A percentile compares a stretch with the other conserved stretches of the same genome.
These are phyloP conservation scores for Pyxicephalus adspersus DNA, from an alignment of 2,113 vertebrate species.

Conservation along the genomic window DNA sequence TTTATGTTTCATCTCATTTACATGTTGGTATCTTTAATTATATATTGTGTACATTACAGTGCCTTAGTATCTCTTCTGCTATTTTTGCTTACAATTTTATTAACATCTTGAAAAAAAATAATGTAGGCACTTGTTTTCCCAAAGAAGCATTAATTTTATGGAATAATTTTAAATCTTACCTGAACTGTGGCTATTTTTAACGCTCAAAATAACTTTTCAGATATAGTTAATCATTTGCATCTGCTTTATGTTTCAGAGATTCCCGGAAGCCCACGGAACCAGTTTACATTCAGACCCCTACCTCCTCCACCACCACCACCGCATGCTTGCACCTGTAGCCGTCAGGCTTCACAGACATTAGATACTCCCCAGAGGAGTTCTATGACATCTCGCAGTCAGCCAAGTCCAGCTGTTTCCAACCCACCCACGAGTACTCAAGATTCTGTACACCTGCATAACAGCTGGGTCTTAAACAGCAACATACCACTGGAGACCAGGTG, in stretches of 20 bases:
- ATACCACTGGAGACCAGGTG: constrained; percentile 96
- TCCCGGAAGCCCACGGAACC: constrained; percentile 87
- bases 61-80: no score
- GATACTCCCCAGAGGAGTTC: constrained; percentile 91
- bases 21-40: no score
- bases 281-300: constrained; percentile 94
- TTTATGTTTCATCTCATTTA: no score
- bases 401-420: constrained; percentile 78
- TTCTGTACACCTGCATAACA: constrained; percentile 90
- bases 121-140: no score
- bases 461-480: constrained; percentile 98
- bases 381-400: constrained; percentile 90
- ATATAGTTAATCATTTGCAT: constrained; percentile 38
- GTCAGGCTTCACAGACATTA: constrained; percentile 81
- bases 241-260: constrained; percentile 76
- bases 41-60: no score
- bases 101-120: no score
- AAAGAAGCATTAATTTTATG: no score
- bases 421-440: constrained; percentile 77
- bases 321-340: constrained; percentile 89
- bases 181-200: neutral
- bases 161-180: no score
- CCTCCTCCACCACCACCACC: constrained; percentile 89
- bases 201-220: neutral
- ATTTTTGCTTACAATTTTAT: no score